Conservation (phyloP, 2,113 vertebrate genomes). For the Tetrao urogallus region DNA sequence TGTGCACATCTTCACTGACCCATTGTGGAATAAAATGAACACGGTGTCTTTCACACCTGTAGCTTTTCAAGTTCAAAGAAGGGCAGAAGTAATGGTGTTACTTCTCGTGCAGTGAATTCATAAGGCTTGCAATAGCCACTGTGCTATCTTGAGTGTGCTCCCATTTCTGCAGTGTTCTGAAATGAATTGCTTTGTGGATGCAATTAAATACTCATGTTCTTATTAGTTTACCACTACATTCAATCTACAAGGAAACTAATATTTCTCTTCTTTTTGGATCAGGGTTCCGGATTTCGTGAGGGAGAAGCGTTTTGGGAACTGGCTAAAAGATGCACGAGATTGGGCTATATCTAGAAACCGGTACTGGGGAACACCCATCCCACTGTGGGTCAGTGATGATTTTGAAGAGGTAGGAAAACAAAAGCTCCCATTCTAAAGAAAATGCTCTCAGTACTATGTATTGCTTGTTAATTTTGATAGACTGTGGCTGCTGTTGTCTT, state of each 20-base stretch:
- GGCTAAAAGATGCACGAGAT: conserved; percentile 93
- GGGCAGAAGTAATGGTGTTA: not conserved
- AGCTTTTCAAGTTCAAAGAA: not conserved
- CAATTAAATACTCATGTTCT: accelerated
- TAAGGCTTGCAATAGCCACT: not conserved
- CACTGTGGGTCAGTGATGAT: conserved; percentile 95
- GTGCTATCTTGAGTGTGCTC: not conserved
- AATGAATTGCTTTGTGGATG: not conserved
- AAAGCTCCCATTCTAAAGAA: not conserved
- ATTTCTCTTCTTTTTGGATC: not conserved
- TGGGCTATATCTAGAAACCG: conserved; percentile 97
- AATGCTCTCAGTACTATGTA: accelerated
- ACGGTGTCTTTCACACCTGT: not conserved
- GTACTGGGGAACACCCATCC: conserved; percentile 98
- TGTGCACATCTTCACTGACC: not conserved
- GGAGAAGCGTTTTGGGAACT: conserved; percentile 98
- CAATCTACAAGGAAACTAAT: too few relatives aligned
- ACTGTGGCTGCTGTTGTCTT: not conserved
- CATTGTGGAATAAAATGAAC: not conserved
- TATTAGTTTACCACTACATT: not conserved
- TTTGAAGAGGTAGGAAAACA: conserved; percentile 83
- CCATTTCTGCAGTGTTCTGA: accelerated
- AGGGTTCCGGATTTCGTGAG: conserved; percentile 97
- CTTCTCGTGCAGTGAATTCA: accelerated
- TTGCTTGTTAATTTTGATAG: not conserved